phyloP scores from a whole-genome alignment of 2,797 vertebrate genomes.

The Meriones psammophilus region DNA sequence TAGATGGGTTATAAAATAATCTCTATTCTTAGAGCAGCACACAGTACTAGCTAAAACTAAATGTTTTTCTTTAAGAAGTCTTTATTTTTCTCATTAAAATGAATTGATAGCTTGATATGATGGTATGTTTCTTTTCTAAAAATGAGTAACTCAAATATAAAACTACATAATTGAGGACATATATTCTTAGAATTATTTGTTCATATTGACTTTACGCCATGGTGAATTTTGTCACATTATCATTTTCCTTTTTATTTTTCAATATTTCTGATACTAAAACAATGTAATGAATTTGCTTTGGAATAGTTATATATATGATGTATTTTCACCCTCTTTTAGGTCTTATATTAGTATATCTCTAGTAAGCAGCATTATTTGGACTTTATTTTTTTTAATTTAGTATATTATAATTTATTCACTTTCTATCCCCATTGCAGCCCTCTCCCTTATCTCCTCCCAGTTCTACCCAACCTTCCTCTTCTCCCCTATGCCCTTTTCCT shows the following conservation, averaged over 20 bases:
- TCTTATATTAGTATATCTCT: slow-evolving; percentile 42
- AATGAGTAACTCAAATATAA: not conserved
- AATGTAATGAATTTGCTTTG: not conserved
- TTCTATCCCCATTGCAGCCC: too few relatives aligned
- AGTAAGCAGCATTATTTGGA: not conserved
- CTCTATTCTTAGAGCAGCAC: not conserved
- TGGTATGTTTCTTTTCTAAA: not conserved
- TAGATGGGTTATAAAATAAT: not conserved
- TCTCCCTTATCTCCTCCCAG: too few relatives aligned
- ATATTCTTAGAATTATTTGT: not conserved
- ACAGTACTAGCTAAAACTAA: not conserved
- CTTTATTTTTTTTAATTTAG: slow-evolving; percentile 30
- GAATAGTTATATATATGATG: not conserved
- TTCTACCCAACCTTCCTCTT: too few relatives aligned
- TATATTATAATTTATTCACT: too few relatives aligned
- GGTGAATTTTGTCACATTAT: not conserved
- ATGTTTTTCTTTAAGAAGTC: slow-evolving; percentile 13
- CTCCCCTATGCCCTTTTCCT: too few relatives aligned
- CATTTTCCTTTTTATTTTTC: not conserved
- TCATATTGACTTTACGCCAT: slow-evolving; percentile 21
- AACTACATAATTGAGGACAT: not conserved
- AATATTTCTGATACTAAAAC: not conserved
- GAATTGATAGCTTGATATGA: not conserved
- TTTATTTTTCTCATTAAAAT: not conserved
- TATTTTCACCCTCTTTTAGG: not conserved